Base-by-base conservation (phyloP, 23 tunicate species). In the Oikopleura dioica region DNA sequence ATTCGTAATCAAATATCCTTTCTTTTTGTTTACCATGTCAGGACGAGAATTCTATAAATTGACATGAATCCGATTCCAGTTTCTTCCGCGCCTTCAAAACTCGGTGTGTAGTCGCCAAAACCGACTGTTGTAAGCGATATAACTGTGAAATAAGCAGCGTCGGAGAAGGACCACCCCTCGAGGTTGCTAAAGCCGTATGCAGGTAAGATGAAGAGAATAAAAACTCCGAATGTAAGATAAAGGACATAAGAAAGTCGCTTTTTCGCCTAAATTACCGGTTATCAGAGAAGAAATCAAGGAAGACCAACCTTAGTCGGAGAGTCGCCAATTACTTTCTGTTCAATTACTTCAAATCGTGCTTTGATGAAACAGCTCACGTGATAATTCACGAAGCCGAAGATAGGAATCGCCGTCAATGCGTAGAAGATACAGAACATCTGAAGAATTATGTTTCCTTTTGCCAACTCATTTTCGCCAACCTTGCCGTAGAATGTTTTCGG, bases 91-190 rank as follows among this genome's bases (percentile, higher is more conserved):
- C 72, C 72, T 28, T 63, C 72, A 63, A 63, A 63, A 12, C 30
- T 12, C 2, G 72, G 72, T 24, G 72, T 21, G 26, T 63, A 63
- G 26, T 63, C 72, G 5, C 72, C 72, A 63, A 63, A 63, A 63
- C 72, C 72, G 26, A 63, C 72, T 5, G 72, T 63, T 23, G 72
- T 63, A 12, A 63, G 26, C 29, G 72, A 63, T 21, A 63, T 63
- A 21, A 63, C 72, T 5, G 72, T 63, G 72, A 63, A 63, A 28
- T 63, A 63, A 12, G 26, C 33, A 24, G 72, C 30, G 26, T 63
- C 72, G 4, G 72, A 63, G 26, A 12, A 63, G 26, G 30, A 12
- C 72, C 72, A 63, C 26, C 72, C 72, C 26, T 63, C 72, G 30
- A 63, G 26, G 2, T 2, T 21, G 5, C 33, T 63, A 28, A 63